Evolutionary conservation across 2,797 vertebrate species (phyloP).

Genomic region (Apogon hyalosoma): DNA sequence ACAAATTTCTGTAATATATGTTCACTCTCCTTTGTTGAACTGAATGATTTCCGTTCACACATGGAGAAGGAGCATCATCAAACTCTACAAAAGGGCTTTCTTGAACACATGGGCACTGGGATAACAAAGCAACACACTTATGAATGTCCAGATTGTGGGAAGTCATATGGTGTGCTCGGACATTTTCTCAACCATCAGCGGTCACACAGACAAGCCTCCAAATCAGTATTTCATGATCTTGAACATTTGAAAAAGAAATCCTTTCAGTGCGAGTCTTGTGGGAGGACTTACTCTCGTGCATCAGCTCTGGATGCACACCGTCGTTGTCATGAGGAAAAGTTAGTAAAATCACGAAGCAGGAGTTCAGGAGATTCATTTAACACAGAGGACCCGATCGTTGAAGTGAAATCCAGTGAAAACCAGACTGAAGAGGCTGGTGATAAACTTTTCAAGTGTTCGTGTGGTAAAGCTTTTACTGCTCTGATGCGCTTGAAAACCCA

Average conservation of each 20-base stretch:
- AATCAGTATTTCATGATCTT: constrained; percentile 84
- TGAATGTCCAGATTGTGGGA: constrained; percentile 85
- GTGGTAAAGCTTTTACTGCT: constrained; percentile 83
- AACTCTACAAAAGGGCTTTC: constrained; percentile 45
- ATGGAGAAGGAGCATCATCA: constrained; percentile 70
- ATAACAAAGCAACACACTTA: constrained; percentile 69
- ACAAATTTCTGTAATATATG: constrained; percentile 76
- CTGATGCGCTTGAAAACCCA: constrained; percentile 81
- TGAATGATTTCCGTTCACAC: constrained; percentile 57
- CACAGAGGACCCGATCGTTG: constrained; percentile 47
- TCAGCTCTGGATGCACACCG: constrained; percentile 87
- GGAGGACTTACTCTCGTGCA: constrained; percentile 84
- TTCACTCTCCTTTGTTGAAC: constrained; percentile 73
- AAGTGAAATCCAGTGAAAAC: constrained; percentile 59
- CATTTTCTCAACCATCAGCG: constrained; percentile 86
- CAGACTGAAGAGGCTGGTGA: constrained; percentile 39
- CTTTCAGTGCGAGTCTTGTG: constrained; percentile 85
- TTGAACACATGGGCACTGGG: constrained; percentile 24
- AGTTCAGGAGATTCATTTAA: constrained; percentile 55
- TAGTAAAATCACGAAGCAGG: constrained; percentile 76
- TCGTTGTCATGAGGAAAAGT: constrained; percentile 85
- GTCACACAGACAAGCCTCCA: constrained; percentile 82
- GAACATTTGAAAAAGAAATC: constrained; percentile 86
- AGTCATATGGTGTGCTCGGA: constrained; percentile 77
- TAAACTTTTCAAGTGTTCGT: constrained; percentile 76